These are phyloP conservation scores for Romanogobio albipinnatus DNA, from an alignment of 2,113 vertebrate species.

Conservation along the genomic window DNA sequence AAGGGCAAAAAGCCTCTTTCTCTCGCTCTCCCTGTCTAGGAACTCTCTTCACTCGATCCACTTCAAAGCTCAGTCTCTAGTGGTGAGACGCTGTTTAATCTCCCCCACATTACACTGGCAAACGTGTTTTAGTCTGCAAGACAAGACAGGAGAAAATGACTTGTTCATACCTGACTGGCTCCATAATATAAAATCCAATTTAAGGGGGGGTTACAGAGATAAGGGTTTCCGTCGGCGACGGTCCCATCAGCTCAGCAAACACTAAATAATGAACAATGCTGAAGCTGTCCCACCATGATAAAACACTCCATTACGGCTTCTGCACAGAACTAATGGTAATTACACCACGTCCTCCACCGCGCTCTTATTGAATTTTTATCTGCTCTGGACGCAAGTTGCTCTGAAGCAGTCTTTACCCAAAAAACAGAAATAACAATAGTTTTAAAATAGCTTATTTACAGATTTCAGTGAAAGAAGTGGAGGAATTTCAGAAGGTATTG, in stretches of 20 bases:
- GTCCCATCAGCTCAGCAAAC: constrained; percentile 94
- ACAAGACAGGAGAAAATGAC: constrained; percentile 89
- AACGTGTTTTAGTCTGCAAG: constrained; percentile 78
- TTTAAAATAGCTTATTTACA: constrained; percentile 58
- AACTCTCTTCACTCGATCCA: constrained; percentile 40
- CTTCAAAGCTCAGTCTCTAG: constrained; percentile 54
- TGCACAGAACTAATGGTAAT: constrained; percentile 92
- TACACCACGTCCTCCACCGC: constrained; percentile 82
- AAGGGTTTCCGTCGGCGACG: constrained; percentile 80
- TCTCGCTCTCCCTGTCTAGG: constrained; percentile 45
- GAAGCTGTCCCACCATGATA: constrained; percentile 88
- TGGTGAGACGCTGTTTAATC: constrained; percentile 70
- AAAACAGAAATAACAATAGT: constrained; percentile 55
- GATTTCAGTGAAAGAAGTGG: constrained; percentile 24
- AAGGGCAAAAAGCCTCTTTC: constrained; percentile 32
- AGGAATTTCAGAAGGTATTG: constrained; percentile 31
- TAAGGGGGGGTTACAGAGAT: constrained; percentile 86
- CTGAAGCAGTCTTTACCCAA: constrained; percentile 61
- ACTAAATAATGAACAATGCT: constrained; percentile 93
- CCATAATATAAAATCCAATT: constrained; percentile 96
- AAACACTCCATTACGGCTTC: constrained; percentile 87
- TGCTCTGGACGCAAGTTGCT: constrained; percentile 65
- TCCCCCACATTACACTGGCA: constrained; percentile 70
- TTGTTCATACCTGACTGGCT: constrained; percentile 93
- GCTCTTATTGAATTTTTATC: constrained; percentile 95